Percentiles rank a stretch among this genome's conserved stretches.
Conservation (phyloP, 2,113 vertebrate species). For the Corythaeola cristata region DNA sequence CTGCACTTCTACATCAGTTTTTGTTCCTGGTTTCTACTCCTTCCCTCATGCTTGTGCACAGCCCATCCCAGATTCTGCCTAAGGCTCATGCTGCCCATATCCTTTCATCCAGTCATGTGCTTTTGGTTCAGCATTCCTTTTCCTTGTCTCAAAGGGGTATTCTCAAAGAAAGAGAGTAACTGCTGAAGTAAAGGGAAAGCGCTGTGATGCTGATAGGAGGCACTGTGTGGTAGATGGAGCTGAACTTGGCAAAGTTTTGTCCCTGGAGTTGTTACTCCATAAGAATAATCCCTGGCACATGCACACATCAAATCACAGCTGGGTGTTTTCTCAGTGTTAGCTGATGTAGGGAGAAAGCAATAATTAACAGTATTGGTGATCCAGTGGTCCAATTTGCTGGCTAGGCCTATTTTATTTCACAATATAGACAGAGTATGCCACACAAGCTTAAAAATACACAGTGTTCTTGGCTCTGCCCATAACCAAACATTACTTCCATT, state of each 20-base stretch:
- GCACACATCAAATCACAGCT: not conserved
- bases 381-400: not conserved
- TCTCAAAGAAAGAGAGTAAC: not conserved
- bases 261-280: not conserved
- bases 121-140: not conserved
- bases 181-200: not conserved
- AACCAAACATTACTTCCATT: not conserved
- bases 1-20: not conserved
- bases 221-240: not conserved
- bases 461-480: not conserved
- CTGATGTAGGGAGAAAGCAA: not conserved
- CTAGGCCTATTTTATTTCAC: not conserved
- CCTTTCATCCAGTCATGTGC: not conserved
- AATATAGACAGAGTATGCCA: not conserved
- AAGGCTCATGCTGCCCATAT: not conserved
- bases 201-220: not conserved
- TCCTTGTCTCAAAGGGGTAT: not conserved
- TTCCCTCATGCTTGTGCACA: not conserved
- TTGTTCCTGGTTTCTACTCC: not conserved
- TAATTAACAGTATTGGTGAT: not conserved
- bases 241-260: not conserved
- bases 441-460: not conserved
- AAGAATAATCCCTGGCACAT: not conserved
- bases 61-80: not conserved
- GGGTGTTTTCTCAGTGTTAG: not conserved